Percentiles rank a stretch among this genome's conserved stretches.
Evolutionary conservation across 2,888 invertebrate genomes (phyloP).

Genomic region (Agonum fuliginosum): DNA sequence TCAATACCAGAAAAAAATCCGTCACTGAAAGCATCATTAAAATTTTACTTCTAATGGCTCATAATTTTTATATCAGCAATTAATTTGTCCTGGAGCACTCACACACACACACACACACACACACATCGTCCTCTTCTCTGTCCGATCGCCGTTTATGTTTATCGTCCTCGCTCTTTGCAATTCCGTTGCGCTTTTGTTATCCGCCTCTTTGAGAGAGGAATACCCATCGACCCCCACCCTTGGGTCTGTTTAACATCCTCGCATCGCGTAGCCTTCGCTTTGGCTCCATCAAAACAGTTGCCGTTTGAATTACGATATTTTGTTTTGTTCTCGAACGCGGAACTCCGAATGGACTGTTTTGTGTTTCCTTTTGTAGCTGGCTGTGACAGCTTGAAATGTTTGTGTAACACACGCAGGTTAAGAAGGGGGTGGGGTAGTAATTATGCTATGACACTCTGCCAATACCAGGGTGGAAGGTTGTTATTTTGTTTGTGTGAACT

Average conservation of each 20-base stretch:
- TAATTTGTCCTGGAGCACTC: background rate
- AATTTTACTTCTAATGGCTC: constrained; percentile 6
- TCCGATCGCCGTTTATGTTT: no score
- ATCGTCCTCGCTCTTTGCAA: constrained; percentile 16
- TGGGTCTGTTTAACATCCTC: background rate
- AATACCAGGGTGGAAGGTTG: background rate
- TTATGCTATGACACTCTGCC: background rate
- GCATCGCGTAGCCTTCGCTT: background rate
- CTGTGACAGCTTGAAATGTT: constrained; percentile 21
- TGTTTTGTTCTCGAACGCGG: constrained; percentile 15
- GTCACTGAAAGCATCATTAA: constrained; percentile 24
- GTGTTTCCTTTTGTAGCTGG: constrained; percentile 31
- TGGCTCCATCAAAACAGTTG: constrained; percentile 16
- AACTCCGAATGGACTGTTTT: constrained; percentile 18
- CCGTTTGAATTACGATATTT: constrained; percentile 29
- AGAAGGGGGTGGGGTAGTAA: background rate
- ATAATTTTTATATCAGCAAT: constrained; percentile 31
- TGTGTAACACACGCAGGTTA: constrained; percentile 13
- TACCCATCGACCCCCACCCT: background rate
- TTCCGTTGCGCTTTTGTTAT: constrained; percentile 24
- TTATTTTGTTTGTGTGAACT: background rate
- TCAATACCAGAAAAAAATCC: constrained; percentile 4
- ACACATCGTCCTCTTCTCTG: background rate
- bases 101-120: constrained; percentile 4
- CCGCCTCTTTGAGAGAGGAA: background rate